Evolutionary conservation across 1,140 invertebrate genomes (phyloP), one percentile per base, ranked within the genome.

Genomic region (Drosophila novamexicana): DNA sequence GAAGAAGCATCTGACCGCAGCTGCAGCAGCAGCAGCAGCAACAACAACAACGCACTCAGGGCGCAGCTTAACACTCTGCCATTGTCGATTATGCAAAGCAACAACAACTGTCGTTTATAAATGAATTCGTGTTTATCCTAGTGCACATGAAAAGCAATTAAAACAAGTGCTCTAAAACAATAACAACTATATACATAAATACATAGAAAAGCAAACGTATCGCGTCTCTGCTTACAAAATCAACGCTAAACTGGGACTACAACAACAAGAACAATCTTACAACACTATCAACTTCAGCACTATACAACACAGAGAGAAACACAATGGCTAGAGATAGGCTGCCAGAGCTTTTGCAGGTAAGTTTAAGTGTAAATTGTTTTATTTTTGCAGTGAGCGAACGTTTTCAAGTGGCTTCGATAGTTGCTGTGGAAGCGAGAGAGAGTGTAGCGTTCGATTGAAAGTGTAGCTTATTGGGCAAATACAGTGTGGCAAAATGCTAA

Each of bases 321-420:
- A 72, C 47, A 67, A 90, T 90, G 91, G 91, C 78, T 36, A 79
- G 74, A 89, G 91, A 92, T 72, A 88, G 91, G 68, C 75, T 92
- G 44, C 91, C 91, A 8, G 91, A 92, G 76, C 84, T 92, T 74
- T 75, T 91, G 45, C 86, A 91, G 91, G 91, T 92, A 75, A 91
- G 77, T 75, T 16, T 9, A 10, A 18, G 9, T 59, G 29, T 42
- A 53, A 53, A 36, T 53, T 53, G 39, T 9, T 10, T 10, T 34
- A 12, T 44, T 45, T 44, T 45, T 16, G 8, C 36, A 18, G 36
- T 59, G 47, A 47, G 14, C 56, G 39, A 42, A 37, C 1, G 18
- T 22, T 22, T 47, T 47, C 0, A 36, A 36, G 7, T 22, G 7
- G 0, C 14, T 22, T 45, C 8, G 10, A 2, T 40, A 29, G 12